Evolutionary conservation across 1,140 invertebrate species (phyloP), one percentile per base, ranked within the genome.

Genomic region (Lepidurus arcticus): DNA sequence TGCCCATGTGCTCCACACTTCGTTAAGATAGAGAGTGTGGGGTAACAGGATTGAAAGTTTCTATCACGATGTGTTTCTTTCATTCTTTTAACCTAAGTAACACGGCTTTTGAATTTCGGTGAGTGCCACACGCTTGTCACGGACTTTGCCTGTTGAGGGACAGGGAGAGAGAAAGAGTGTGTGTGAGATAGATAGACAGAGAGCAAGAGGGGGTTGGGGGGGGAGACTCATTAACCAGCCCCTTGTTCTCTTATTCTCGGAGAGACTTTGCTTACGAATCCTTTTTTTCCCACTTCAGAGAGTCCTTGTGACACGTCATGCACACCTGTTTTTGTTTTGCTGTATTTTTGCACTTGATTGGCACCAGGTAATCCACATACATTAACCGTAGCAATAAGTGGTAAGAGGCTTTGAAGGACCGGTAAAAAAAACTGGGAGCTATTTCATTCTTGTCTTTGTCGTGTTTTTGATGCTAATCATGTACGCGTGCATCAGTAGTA

Each of bases 151-250:
- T 1, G 26, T 13, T 75, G 73, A 76, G 74, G 13, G 74, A 76
- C 10, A 1, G 77, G 34, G 73, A 77, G 1, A 47, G 77, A 34
- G 77, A 34, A 13, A 47, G 45, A 26, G 73, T 34, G 73, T 44
- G 78, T 21, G 78, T 44, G 79, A 53, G 47, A 44, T 47, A 73
- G 44, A 34, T n/a, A 74, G 65, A 74, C 34, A 80, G 53, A 80
- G 76, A 73, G 26, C 16, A 45, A 75, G 42, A 78, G 47, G 65
- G 74, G 77, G 44, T 26, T 43, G 26, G 43, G 42, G 78, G 42
- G 78, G 78, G 53, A 65, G 53, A 65, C 53, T 65, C 53, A 65
- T 65, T 65, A 65, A 65, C 53, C 53, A 65, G 53, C 53, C 53
- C 53, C 53, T 65, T 65, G 53, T 65, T 65, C 53, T 65, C 53